These are phyloP conservation scores for Brenthis hecate DNA, from an alignment of 2,888 invertebrate genomes.

Conservation along the genomic window DNA sequence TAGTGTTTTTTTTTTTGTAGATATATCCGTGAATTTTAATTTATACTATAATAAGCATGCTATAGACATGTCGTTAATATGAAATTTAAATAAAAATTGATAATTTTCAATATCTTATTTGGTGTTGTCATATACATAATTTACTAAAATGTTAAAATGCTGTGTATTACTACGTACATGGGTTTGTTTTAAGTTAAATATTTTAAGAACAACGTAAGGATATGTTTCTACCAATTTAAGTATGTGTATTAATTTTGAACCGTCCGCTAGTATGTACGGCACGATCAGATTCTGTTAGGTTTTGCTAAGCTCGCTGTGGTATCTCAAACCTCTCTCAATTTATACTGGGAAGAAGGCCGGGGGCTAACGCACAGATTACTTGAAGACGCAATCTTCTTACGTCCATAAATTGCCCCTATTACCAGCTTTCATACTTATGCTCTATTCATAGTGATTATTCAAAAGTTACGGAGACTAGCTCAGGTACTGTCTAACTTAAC, in stretches of 20 bases:
- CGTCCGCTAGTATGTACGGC: constrained; percentile 28
- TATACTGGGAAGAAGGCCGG: constrained; percentile 53
- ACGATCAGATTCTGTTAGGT: constrained; percentile 60
- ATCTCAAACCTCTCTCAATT: constrained; percentile 64
- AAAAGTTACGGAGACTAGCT: constrained; percentile 11
- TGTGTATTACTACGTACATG: background rate
- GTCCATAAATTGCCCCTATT: constrained; percentile 68
- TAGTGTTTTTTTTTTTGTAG: background rate
- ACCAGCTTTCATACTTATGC: constrained; percentile 42
- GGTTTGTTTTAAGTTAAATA: no score
- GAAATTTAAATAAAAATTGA: background rate
- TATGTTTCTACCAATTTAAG: background rate
- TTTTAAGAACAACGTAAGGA: no score
- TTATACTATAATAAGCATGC: background rate
- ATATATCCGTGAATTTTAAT: constrained; percentile 5
- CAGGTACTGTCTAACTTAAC: background rate
- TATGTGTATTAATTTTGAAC: background rate
- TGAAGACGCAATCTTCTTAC: constrained; percentile 64
- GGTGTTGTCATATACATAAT: background rate
- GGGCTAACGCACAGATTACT: constrained; percentile 55
- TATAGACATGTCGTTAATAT: no score
- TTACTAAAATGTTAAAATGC: background rate
- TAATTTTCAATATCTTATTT: constrained; percentile 2
- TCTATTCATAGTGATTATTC: constrained; percentile 26
- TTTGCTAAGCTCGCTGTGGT: constrained; percentile 56